Base-by-base conservation (phyloP, 2,113 vertebrate species). In the Todiramphus chloris region DNA sequence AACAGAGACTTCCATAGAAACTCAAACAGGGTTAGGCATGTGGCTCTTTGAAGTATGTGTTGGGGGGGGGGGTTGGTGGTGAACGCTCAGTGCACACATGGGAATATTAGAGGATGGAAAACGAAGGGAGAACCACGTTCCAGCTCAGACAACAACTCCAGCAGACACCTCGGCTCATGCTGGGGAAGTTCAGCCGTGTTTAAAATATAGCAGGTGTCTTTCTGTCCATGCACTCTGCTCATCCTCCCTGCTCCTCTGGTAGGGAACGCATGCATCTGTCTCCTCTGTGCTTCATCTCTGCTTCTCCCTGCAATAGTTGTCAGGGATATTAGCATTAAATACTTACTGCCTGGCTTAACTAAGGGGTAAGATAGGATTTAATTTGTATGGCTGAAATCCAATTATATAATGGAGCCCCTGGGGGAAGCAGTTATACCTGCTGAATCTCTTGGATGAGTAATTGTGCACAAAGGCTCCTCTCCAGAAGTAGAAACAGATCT, bases 361-460 rank as follows among this genome's bases (percentile, higher is more conserved):
- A 97, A 97, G 96, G 96, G 96, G 96, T 96, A 97, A 96, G 95
- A 94, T 94, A 96, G 96, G 97, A 97, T 97, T 97, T 97, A 97
- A 97, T 97, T 97, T 97, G 96, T 97, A 96, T 96, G 96, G 97
- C 96, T 97, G 96, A 97, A 97, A 97, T 97, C 97, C 96, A 97
- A 97, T 97, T 97, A 97, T 96, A 96, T 93, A 97, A 94, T 95
- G 94, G 96, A 96, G 92, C 96, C 97, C 96, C 91, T 94, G 95
- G 93, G 96, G 96, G 96, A 96, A 96, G 94, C 96, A 91, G 95
- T 97, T 97, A 97, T 97, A 97, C 97, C 96, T 97, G 97, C 96
- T 96, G 97, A 94, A 96, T 95, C 95, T 96, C 96, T 97, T 94
- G 68, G 93, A 95, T 97, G 95, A 97, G 95, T 97, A 97, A 97